phyloP scores from a whole-genome alignment of 2,797 vertebrate genomes.

The Champsocephalus esox region DNA sequence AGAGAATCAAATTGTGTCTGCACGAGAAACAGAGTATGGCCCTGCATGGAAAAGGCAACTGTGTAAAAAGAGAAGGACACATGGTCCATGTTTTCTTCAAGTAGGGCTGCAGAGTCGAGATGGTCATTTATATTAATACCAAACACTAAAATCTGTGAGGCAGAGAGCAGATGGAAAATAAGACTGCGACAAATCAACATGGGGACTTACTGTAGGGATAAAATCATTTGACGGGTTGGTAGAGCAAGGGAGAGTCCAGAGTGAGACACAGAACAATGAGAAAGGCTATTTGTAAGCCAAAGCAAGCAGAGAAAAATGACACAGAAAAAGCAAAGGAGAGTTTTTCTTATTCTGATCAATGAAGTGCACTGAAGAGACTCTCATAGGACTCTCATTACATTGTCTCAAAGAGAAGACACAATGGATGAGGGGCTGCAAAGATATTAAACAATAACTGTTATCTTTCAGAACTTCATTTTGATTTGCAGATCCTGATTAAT shows the following conservation, averaged over 20 bases:
- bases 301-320: constrained; percentile 19
- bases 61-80: constrained; percentile 11
- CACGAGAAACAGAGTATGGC: constrained; percentile 10
- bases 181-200: constrained; percentile 36
- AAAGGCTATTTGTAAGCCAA: constrained; percentile 1
- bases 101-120: constrained; percentile 19
- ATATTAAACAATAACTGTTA: constrained; percentile 10
- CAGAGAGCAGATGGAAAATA: constrained; percentile 25
- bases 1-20: not conserved
- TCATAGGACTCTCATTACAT: not conserved
- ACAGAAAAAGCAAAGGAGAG: not conserved
- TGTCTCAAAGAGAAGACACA: not conserved
- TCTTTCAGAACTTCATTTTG: not conserved
- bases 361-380: constrained; percentile 16
- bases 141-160: constrained; percentile 38
- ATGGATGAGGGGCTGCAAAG: not conserved
- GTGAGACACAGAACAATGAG: constrained; percentile 42
- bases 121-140: constrained; percentile 53
- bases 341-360: constrained; percentile 20
- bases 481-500: not conserved
- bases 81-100: constrained; percentile 42
- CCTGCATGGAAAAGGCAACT: not conserved
- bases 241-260: constrained; percentile 10
- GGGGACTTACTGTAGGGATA: not conserved
- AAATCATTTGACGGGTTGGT: constrained; percentile 35